Evolutionary conservation across 1,140 invertebrate species (phyloP), one percentile per base, ranked within the genome.

Genomic region (Hypsibius dujardini): DNA sequence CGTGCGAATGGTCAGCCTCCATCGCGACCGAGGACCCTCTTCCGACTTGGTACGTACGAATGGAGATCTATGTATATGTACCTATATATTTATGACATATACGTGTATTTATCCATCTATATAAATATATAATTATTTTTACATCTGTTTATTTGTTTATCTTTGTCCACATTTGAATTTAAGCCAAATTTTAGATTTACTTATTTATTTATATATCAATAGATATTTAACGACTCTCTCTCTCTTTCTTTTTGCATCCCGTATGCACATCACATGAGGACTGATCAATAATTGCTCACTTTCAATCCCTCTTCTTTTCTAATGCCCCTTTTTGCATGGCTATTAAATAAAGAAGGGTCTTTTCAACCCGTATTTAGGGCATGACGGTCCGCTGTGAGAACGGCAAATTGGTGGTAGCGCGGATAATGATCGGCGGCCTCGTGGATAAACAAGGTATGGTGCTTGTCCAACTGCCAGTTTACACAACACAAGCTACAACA

Each of bases 361-460:
- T 76, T 14, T 46, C 70, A 71, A 73, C 72, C 59, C 72, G 12
- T 69, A 75, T 73, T 47, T 77, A 92, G 90, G 88, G 88, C 1
- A 85, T 95, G 47, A 91, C 89, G 47, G 89, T 91, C 1, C 86
- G 89, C 79, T 82, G 87, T 59, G 88, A 92, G 79, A 88, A 90
- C 76, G 88, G 89, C 7, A 88, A 91, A 76, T 79, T 98, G n/a
- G 87, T 92, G 72, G 89, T 98, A 59, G 92, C 92, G 3, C 84
- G 94, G 75, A 94, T 98, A 73, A 80, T 98, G 47, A 87, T 88
- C 46, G 92, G 91, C 3, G 91, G 94, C 73, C 87, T 90, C 70
- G 92, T 93, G 14, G 93, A 95, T 72, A 87, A 88, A 74, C 91
- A 83, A 77, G 82, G 80, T 81, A 75, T 47, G 62, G 14, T 67